Evolutionary conservation across 2,888 invertebrate species (phyloP).

Genomic region (Pristionchus japonicus): DNA sequence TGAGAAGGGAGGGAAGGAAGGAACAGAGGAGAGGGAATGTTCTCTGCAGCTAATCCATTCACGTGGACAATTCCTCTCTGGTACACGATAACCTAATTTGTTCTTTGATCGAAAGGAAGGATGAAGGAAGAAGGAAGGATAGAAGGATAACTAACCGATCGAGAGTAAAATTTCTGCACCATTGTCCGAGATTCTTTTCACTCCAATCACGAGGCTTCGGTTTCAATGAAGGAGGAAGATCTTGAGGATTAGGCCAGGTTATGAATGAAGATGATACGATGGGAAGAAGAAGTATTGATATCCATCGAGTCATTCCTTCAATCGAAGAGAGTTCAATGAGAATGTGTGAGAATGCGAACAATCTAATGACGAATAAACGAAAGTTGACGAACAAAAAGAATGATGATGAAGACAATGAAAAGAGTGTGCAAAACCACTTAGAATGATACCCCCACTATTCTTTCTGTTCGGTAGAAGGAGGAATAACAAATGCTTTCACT

Average conservation of each 20-base stretch:
- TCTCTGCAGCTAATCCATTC: background rate
- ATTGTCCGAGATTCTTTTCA: slow-evolving; percentile 72
- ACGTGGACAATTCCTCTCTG: background rate
- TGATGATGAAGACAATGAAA: background rate
- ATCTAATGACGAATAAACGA: slow-evolving; percentile 6
- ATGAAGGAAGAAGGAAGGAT: no score
- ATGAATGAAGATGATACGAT: slow-evolving; percentile 3
- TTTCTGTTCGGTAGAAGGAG: background rate
- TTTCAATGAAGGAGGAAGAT: slow-evolving; percentile 31
- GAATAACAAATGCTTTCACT: slow-evolving; percentile 25
- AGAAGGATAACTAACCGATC: background rate
- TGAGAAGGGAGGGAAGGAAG: no score
- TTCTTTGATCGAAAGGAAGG: background rate
- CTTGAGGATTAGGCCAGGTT: slow-evolving; percentile 36
- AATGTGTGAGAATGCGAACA: no score
- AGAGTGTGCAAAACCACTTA: background rate
- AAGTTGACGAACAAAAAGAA: background rate
- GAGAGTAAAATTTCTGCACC: slow-evolving; percentile 71
- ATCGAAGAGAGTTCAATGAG: background rate
- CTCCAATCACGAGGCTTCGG: slow-evolving; percentile 60
- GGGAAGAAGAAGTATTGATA: background rate
- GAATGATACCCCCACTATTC: slow-evolving; percentile 12
- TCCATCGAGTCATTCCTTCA: slow-evolving; percentile 15
- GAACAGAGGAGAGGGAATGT: no score
- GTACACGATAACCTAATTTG: background rate